Base-by-base conservation (phyloP, 2,888 invertebrate species). In the Penaeus monodon region DNA sequence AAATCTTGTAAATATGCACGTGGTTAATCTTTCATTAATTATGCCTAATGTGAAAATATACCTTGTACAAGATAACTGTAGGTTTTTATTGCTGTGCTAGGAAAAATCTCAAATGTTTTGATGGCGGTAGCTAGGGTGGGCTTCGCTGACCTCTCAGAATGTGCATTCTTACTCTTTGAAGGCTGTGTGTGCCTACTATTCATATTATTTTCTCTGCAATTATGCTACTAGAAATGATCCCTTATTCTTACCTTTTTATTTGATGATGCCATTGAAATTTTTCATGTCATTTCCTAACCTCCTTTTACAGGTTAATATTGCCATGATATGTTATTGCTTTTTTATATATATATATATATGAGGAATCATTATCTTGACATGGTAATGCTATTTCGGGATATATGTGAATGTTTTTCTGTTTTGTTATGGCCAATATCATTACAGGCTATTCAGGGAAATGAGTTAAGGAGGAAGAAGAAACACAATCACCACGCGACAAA, bases 401-500 rank as follows among this genome's bases (percentile, higher is more conserved):
- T 86, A 82, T 86, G 77, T 86, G 86, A 86, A 49, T 57, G 80
- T 80, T 81, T 64, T 68, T 81, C 77, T 85, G 80, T 82, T 85
- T 81, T 82, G 81, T 87, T 83, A 78, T 83, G 86, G 86, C 73
- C 82, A 82, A 87, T 87, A 87, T 87, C 86, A 84, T 88, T 88
- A 88, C 88, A 88, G 88, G 88, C 88, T 74, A 85, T 84, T 88
- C 88, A 84, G 84, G 81, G 88, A 84, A 86, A 86, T 77, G 86
- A 81, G 86, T 86, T 80, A 81, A 88, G 88, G 88, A 88, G 88
- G 88, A 84, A 87, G 83, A 87, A 84, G 88, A 84, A 84, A 88
- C 84, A 88, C 88, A 83, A 78, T 88, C 88, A 88, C 88, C 88
- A 88, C 88, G 81, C 88, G 88, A 88, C 88, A 88, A 86, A 81